These are phyloP conservation scores for Ptilonorhynchus violaceus DNA, from an alignment of 2,113 vertebrate species.

Conservation along the genomic window DNA sequence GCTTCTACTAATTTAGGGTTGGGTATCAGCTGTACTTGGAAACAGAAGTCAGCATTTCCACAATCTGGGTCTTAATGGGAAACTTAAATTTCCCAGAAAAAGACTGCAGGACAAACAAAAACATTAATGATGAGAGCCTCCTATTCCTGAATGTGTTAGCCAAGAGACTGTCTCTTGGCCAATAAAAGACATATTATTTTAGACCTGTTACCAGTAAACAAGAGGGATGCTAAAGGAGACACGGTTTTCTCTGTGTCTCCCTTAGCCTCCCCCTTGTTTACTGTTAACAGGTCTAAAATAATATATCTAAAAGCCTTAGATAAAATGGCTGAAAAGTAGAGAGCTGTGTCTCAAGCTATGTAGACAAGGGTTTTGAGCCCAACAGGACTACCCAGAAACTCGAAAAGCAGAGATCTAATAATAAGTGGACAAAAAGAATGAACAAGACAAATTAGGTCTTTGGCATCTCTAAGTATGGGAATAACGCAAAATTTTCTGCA, in stretches of 20 bases:
- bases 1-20: background rate
- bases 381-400: background rate
- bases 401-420: background rate
- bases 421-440: background rate
- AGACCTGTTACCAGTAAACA: background rate
- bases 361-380: background rate
- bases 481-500: background rate
- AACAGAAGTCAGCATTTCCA: background rate
- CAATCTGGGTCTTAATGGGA: background rate
- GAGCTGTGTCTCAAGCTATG: background rate
- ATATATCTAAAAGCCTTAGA: background rate
- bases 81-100: background rate
- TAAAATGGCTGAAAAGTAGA: background rate
- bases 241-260: background rate
- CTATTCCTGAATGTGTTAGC: background rate
- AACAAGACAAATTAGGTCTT: background rate
- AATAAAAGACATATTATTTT: background rate
- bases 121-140: background rate
- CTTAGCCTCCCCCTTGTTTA: background rate
- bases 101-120: background rate
- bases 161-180: background rate
- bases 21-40: background rate
- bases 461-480: background rate
- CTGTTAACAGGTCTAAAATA: background rate
- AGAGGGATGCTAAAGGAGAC: background rate